Percentiles rank a stretch among this genome's conserved stretches.
These are phyloP conservation scores for Mustelus asterias DNA, from an alignment of 2,113 vertebrate species.

Conservation along the genomic window DNA sequence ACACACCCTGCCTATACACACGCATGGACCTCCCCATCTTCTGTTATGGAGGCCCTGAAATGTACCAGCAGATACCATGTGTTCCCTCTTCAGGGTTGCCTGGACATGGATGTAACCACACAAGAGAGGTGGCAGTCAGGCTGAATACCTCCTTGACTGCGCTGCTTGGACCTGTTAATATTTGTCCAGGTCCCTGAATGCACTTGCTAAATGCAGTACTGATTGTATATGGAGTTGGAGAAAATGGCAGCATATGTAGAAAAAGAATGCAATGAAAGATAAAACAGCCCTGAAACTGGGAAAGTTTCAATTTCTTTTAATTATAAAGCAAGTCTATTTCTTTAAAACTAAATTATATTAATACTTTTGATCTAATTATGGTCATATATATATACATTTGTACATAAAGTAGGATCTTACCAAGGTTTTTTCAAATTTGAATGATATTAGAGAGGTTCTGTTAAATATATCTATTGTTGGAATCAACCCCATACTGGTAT, in stretches of 20 bases:
- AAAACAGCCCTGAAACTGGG: background rate
- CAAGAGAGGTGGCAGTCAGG: too few relatives aligned
- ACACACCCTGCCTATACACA: too few relatives aligned
- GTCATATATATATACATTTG: background rate
- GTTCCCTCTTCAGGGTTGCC: too few relatives aligned
- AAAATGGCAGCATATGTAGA: background rate
- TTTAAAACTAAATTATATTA: background rate
- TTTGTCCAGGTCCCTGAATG: too few relatives aligned
- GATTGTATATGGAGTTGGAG: too few relatives aligned
- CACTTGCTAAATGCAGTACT: too few relatives aligned
- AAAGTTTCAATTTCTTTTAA: background rate
- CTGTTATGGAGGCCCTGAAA: too few relatives aligned
- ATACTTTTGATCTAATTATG: background rate
- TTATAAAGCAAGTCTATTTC: background rate
- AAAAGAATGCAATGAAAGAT: background rate
- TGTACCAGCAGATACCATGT: too few relatives aligned
- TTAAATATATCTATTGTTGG: constrained; percentile 18
- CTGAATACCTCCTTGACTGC: too few relatives aligned
- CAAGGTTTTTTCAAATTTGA: background rate
- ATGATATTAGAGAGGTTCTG: background rate
- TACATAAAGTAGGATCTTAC: background rate
- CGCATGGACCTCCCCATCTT: too few relatives aligned
- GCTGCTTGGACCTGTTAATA: too few relatives aligned
- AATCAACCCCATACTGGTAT: background rate
- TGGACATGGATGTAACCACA: too few relatives aligned